Conservation (phyloP, 2,888 invertebrate species). For the Rapana venosa region DNA sequence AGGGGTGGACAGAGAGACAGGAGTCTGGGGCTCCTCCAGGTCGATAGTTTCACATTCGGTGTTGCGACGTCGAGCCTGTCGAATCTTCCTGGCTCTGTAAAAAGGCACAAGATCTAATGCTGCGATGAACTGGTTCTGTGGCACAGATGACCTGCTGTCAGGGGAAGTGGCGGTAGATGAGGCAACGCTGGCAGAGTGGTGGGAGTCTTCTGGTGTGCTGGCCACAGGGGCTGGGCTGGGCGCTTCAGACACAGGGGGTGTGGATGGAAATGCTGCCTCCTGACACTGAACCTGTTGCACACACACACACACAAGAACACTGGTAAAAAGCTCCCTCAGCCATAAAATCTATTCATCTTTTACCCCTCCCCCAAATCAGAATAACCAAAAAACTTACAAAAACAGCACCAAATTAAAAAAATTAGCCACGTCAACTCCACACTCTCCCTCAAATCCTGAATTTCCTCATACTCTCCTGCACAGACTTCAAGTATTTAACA, state of each 20-base stretch:
- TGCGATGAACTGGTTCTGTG: slow-evolving; percentile 48
- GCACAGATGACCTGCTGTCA: neutral
- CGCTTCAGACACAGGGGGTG: slow-evolving; percentile 27
- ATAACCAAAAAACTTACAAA: too few species aligned
- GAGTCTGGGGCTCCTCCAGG: slow-evolving; percentile 62
- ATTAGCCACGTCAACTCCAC: too few species aligned
- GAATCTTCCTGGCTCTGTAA: slow-evolving; percentile 62
- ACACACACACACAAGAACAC: too few species aligned
- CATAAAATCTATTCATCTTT: too few species aligned
- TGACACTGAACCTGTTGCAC: slow-evolving; percentile 31
- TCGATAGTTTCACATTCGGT: slow-evolving; percentile 62
- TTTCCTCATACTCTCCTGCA: too few species aligned
- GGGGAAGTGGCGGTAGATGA: neutral
- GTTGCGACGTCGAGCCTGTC: slow-evolving; percentile 51
- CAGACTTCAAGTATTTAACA: too few species aligned
- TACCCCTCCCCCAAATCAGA: too few species aligned
- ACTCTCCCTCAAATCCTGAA: too few species aligned
- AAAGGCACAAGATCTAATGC: slow-evolving; percentile 62
- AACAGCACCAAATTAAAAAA: too few species aligned
- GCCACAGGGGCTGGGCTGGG: slow-evolving; percentile 30
- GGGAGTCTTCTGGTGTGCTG: slow-evolving; percentile 29
- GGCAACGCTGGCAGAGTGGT: slow-evolving; percentile 39
- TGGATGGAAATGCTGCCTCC: neutral
- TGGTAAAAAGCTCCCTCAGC: too few species aligned
- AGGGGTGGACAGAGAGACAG: slow-evolving; percentile 65